Base-by-base conservation (phyloP, 2,797 vertebrate genomes). In the Delichon dasypus region DNA sequence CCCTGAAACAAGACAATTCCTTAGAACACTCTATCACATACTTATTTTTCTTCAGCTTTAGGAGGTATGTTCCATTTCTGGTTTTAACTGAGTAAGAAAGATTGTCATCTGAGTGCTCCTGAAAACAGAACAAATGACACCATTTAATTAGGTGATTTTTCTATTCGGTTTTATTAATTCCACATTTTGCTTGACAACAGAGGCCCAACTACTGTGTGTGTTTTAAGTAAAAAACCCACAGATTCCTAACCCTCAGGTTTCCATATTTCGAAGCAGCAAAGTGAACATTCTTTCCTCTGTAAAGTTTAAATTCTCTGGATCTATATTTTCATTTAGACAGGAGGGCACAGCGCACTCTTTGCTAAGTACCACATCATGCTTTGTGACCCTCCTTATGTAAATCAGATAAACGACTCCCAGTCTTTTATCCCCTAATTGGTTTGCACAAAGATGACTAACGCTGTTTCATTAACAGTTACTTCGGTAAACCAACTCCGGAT, bases 31-130 rank as follows among this genome's bases (percentile, higher is more conserved):
- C 51, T 65, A 55, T 23, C 75, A 86, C 96, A 27, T 97, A 98
- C 97, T 95, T 96, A 73, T 98, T 98, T 90, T 85, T 97, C 93
- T 95, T 94, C 65, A 98, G 94, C 60, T 96, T 96, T 42, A 98
- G 93, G 55, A 96, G 66, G 11, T 97, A 96, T 2, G 96, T 97
- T 80, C 92, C 93, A 60, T 97, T 97, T 89, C 86, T 94, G 80
- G 96, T 97, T 91, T 95, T 78, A 78, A 97, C n/a, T 26, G 89
- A 95, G 58, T 97, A 98, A 47, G 94, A 94, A 57, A 97, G 58
- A 15, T 90, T 74, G 66, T 97, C 97, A 66, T 83, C 92, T 88
- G 90, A 89, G 62, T 76, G 80, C 40, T 90, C 94, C 97, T 98
- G 95, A 45, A 96, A 94, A 84, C 45, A 95, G 58, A 95, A 95